Evolutionary conservation across 64 coral and sea anemone genomes (phyloP), one percentile per base, ranked within the genome.

Genomic region (Montipora efflorescens): DNA sequence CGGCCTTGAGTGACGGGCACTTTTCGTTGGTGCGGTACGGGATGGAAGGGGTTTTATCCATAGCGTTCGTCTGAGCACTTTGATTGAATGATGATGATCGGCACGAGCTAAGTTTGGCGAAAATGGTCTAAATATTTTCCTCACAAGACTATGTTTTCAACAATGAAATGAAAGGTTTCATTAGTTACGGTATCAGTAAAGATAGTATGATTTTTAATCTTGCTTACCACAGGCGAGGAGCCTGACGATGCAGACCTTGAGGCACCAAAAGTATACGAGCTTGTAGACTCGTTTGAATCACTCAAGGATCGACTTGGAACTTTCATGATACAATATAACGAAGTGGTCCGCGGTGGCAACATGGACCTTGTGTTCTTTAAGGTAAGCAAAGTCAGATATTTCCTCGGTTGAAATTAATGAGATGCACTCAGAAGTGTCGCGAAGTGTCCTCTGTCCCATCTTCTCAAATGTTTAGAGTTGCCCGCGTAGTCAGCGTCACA

Each of bases 301-400:
- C 88, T 99, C 13, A 96, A 80, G 18, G 97, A 99, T n/a, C 76
- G 97, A 28, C 79, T 99, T 8, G 85, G 36, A 8, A 87, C 74
- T 5, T 99, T 96, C 59, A 88, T 94, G 59, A 78, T 82, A 4
- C 94, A 90, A 21, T 99, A 99, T 48, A 99, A 99, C 64, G 97
- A 99, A 69, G 62, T 95, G 10, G 88, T 99, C 9, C 95, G 97
- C 16, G 97, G 97, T 10, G 97, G 94, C 1, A 73, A 93, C 8
- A 96, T 99, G 95, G 97, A 99, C 80, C 95, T 99, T 13, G 97
- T 99, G 3, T 99, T 99, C 73, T 99, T 99, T n/a, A 96, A 95
- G 95, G 97, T 98, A 67, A 10, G 59, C 20, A 3, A 25, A 3
- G 52, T 1, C 12, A n/a, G 11, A 11, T 57, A 44, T 76, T 75